Percentiles rank a stretch among this genome's conserved stretches.
Evolutionary conservation across 2,797 vertebrate species (phyloP).

Genomic region (Crenichthys baileyi): DNA sequence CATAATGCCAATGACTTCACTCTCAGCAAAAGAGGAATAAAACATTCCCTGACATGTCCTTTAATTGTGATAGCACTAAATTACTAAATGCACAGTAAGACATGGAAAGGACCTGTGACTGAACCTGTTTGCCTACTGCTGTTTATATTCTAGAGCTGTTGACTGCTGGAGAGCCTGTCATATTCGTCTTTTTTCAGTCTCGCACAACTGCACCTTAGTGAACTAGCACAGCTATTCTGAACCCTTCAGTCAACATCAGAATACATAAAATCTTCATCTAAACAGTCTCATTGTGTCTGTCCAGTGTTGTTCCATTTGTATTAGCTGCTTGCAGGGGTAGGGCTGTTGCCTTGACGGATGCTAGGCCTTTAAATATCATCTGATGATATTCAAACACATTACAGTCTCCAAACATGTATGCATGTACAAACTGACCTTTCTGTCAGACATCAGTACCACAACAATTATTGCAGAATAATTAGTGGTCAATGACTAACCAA

Average conservation of each 20-base stretch:
- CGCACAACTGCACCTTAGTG: slow-evolving; percentile 29
- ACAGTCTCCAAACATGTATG: too few species aligned
- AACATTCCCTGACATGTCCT: background rate
- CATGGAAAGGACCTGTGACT: slow-evolving; percentile 3
- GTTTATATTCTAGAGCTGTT: slow-evolving; percentile 6
- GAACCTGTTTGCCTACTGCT: slow-evolving; percentile 11
- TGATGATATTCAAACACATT: background rate
- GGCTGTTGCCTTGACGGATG: slow-evolving; percentile 15
- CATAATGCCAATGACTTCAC: background rate
- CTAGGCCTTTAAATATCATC: background rate
- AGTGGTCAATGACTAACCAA: background rate
- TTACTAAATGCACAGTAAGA: slow-evolving; percentile 1
- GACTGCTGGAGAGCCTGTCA: slow-evolving; percentile 35
- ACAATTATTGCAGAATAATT: background rate
- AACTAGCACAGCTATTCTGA: slow-evolving; percentile 43
- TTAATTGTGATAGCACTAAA: background rate
- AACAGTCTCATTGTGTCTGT: slow-evolving; percentile 25
- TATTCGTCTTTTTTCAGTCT: slow-evolving; percentile 44
- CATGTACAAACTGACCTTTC: too few species aligned
- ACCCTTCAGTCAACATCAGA: slow-evolving; percentile 52
- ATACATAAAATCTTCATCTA: slow-evolving; percentile 39
- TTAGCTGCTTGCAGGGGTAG: slow-evolving; percentile 15
- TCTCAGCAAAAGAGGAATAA: background rate
- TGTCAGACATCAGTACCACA: background rate
- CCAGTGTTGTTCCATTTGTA: slow-evolving; percentile 31